phyloP scores from a whole-genome alignment of 2,888 invertebrate genomes.

The Galeopsomyia nigrocyanea region DNA sequence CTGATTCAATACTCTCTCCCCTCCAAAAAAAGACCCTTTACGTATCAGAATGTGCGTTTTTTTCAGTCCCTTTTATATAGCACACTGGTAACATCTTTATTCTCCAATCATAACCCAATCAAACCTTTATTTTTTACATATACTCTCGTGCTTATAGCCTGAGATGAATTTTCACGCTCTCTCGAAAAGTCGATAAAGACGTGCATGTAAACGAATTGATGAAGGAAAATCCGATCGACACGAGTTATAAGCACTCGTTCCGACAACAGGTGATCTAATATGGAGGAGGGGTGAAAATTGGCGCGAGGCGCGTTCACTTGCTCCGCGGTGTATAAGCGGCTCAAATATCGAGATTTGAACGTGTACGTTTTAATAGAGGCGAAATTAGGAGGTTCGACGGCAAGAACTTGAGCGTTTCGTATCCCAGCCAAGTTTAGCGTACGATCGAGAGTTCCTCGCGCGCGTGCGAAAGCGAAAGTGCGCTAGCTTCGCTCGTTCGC shows the following conservation, averaged over 20 bases:
- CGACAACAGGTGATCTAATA: conserved; percentile 23
- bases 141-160: too few relatives aligned
- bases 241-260: not conserved
- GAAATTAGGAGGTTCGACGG: conserved; percentile 46
- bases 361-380: conserved; percentile 41
- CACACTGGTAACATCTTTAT: too few relatives aligned
- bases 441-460: conserved; percentile 19
- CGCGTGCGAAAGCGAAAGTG: conserved; percentile 44
- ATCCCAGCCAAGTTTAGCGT: conserved; percentile 42
- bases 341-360: conserved; percentile 39
- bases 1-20: conserved; percentile 24
- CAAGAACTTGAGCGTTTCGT: conserved; percentile 43
- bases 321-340: conserved; percentile 10
- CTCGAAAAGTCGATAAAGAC: not conserved
- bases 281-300: conserved; percentile 7
- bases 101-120: too few relatives aligned
- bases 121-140: too few relatives aligned
- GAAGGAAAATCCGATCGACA: not conserved
- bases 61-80: too few relatives aligned
- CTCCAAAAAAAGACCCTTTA: conserved; percentile 3
- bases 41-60: not conserved
- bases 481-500: conserved; percentile 3
- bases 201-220: not conserved
- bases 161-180: too few relatives aligned
- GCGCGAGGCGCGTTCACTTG: not conserved